Base-by-base conservation (phyloP, 2,888 invertebrate species). In the Aspidiotus rigidus region DNA sequence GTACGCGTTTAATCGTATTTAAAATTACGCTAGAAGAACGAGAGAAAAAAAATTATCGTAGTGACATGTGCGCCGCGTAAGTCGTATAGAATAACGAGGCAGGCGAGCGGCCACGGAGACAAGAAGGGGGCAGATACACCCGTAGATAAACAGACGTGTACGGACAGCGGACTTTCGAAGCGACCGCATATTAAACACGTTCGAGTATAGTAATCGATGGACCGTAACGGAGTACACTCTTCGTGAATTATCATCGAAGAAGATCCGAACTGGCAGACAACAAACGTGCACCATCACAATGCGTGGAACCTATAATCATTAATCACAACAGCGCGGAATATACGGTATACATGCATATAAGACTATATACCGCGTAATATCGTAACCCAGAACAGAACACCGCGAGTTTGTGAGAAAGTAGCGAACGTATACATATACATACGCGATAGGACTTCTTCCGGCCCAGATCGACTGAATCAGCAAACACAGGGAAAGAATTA, bases 231-330 rank as follows among this genome's bases (percentile, higher is more conserved):
- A 64, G 57, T 13, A 49, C 49, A 28, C 49, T 62, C 59, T 67
- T 59, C 53, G 49, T 59, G 59, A 49, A 67, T 57, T 59, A 67
- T 49, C 67, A 59, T 67, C 60, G 67, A 49, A 59, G 67, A 67
- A 67, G 67, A 67, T 59, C 57, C 59, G 28, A 67, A 41, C 41
- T 66, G 17, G 40, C 40, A 40, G 39, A 60, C 57, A 49, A 11
- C 40, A 60, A 28, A 49, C 59, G 59, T 67, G 57, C 66, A 56
- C 41, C 59, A 55, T 55, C 56, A 66, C 66, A 66, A 66, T 59
- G 49, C 67, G 60, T 60, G 60, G 67, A 67, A 67, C 67, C 67
- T 67, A 67, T 66, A 66, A 66, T 67, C 67, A 67, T 67, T 67
- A 67, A 67, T 67, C 67, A 67, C 59, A 60, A 60, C 44, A 49